Evolutionary conservation across 2,113 vertebrate species (phyloP).

Genomic region (Micronycteris hirsuta): DNA sequence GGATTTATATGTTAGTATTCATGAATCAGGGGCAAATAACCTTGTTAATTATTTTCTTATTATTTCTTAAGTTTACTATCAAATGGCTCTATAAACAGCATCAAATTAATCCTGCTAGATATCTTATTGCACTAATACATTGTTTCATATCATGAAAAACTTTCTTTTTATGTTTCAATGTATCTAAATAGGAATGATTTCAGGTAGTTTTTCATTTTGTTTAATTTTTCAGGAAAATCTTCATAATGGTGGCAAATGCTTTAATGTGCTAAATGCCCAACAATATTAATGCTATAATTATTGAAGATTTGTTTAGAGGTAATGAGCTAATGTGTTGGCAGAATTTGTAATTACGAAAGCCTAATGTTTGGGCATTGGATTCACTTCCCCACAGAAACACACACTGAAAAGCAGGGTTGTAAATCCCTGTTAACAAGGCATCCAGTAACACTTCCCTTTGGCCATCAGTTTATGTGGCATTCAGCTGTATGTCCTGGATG

Average conservation of each 20-base stretch:
- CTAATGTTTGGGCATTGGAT: background rate
- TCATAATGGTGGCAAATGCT: background rate
- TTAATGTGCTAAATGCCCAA: background rate
- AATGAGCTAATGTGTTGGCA: conserved; percentile 40
- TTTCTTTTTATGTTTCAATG: background rate
- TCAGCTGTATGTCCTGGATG: conserved; percentile 6
- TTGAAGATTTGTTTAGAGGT: background rate
- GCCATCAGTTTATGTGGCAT: background rate
- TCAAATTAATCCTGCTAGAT: background rate
- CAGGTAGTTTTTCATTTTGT: background rate
- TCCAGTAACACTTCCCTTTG: conserved; percentile 37
- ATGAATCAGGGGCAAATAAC: background rate
- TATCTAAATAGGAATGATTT: background rate
- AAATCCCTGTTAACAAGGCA: conserved; percentile 13
- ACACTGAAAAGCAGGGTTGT: background rate
- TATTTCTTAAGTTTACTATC: background rate
- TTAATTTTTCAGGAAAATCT: background rate
- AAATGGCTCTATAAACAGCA: background rate
- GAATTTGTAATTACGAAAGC: background rate
- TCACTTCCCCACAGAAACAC: background rate
- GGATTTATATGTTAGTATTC: background rate
- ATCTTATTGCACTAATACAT: background rate
- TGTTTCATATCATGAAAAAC: background rate
- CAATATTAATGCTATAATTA: conserved; percentile 27
- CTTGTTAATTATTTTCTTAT: background rate